These are phyloP conservation scores for Erannis defoliaria DNA, from an alignment of 2,888 invertebrate genomes.

Conservation along the genomic window DNA sequence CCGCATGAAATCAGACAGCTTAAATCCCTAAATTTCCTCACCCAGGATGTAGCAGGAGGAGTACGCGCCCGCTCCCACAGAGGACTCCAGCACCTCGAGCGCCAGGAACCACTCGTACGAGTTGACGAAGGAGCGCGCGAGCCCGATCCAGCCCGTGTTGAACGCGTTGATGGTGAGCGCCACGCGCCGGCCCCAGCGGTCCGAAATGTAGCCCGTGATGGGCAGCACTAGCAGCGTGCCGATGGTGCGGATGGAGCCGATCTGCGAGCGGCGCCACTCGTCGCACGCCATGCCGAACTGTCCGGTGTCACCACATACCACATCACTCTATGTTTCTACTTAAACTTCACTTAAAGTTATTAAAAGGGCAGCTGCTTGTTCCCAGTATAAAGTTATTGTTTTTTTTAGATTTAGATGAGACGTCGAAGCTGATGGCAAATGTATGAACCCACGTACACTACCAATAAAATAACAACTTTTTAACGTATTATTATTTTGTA, in stretches of 20 bases:
- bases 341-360: no score
- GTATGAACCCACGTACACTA: no score
- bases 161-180: constrained; percentile 88
- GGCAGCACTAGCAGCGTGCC: constrained; percentile 91
- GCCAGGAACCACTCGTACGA: constrained; percentile 89
- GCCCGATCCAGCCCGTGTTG: constrained; percentile 88
- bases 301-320: not conserved
- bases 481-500: no score
- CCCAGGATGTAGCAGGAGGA: constrained; percentile 91
- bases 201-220: constrained; percentile 90
- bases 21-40: constrained; percentile 55
- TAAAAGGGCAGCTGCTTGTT: no score
- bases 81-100: constrained; percentile 91
- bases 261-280: constrained; percentile 90
- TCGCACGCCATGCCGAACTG: constrained; percentile 89
- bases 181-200: constrained; percentile 90
- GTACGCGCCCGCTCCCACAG: constrained; percentile 90
- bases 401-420: no score
- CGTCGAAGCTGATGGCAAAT: no score
- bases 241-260: constrained; percentile 91
- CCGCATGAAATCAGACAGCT: no score
- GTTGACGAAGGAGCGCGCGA: constrained; percentile 89
- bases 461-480: no score
- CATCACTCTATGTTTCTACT: no score
- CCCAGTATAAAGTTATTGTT: no score